Evolutionary conservation across 2,113 vertebrate genomes (phyloP).

Genomic region (Octodon degus): DNA sequence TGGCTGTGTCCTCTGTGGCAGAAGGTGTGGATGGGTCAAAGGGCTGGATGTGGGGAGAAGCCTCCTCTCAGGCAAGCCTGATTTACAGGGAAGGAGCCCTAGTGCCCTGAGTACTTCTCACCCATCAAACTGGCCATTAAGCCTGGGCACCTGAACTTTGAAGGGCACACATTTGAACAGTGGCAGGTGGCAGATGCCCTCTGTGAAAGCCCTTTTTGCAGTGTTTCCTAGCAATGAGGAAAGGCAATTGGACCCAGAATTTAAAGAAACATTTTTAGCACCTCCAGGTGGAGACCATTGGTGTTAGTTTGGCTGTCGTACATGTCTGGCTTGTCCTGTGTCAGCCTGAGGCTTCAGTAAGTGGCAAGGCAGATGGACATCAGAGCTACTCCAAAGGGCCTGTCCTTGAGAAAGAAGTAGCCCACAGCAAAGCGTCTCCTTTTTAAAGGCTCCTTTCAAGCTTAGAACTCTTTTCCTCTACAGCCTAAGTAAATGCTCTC

Average conservation of each 20-base stretch:
- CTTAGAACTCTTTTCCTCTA: conserved; percentile 12
- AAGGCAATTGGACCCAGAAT: too few species aligned
- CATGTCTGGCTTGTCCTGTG: not conserved
- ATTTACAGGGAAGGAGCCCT: not conserved
- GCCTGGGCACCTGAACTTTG: not conserved
- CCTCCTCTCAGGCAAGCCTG: not conserved
- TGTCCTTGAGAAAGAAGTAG: not conserved
- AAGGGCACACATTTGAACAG: not conserved
- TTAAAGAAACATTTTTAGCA: not conserved
- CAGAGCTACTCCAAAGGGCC: not conserved
- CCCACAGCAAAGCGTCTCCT: not conserved
- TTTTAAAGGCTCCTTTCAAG: not conserved
- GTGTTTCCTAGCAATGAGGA: not conserved
- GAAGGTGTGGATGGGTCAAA: not conserved
- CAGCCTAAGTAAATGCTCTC: not conserved
- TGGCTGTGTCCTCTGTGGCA: not conserved
- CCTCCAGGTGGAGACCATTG: not conserved
- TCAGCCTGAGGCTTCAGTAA: not conserved
- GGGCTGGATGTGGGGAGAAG: not conserved
- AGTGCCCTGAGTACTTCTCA: not conserved
- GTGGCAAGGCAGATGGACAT: not conserved
- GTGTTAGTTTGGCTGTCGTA: not conserved
- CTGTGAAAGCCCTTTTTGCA: not conserved
- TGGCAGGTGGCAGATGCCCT: not conserved
- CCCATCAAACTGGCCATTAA: not conserved